These are phyloP conservation scores for Tridacna crocea DNA, from an alignment of 2,888 invertebrate genomes.

Conservation along the genomic window DNA sequence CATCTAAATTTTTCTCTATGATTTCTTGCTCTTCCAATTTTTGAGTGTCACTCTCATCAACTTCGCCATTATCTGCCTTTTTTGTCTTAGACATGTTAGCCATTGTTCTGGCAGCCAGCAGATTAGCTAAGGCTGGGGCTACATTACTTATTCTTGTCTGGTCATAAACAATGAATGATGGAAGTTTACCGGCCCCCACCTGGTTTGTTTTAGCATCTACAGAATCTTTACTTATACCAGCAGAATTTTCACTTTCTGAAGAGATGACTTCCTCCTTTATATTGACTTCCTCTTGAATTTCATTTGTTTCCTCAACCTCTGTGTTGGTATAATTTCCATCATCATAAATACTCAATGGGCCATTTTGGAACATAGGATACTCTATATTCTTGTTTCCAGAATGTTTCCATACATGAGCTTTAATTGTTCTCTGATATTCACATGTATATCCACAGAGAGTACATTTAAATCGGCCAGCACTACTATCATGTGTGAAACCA, in stretches of 20 bases:
- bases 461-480: conserved; percentile 77
- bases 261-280: neutral
- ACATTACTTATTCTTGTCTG: conserved; percentile 63
- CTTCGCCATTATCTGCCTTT: conserved; percentile 41
- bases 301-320: conserved; percentile 28
- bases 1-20: neutral
- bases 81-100: conserved; percentile 55
- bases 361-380: conserved; percentile 83
- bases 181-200: conserved; percentile 22
- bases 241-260: neutral
- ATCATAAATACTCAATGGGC: conserved; percentile 81
- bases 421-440: conserved; percentile 82
- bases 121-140: conserved; percentile 66
- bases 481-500: conserved; percentile 73
- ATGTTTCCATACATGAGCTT: conserved; percentile 84
- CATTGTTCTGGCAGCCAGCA: conserved; percentile 66
- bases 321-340: conserved; percentile 47
- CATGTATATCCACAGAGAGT: conserved; percentile 82
- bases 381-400: conserved; percentile 82
- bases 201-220: neutral
- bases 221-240: neutral
- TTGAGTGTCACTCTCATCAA: neutral
- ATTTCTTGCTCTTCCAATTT: neutral
- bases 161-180: conserved; percentile 59
- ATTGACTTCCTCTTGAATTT: neutral